Evolutionary conservation across 2,113 vertebrate genomes (phyloP), one percentile per base, ranked within the genome.

Genomic region (Semicossyphus pulcher): DNA sequence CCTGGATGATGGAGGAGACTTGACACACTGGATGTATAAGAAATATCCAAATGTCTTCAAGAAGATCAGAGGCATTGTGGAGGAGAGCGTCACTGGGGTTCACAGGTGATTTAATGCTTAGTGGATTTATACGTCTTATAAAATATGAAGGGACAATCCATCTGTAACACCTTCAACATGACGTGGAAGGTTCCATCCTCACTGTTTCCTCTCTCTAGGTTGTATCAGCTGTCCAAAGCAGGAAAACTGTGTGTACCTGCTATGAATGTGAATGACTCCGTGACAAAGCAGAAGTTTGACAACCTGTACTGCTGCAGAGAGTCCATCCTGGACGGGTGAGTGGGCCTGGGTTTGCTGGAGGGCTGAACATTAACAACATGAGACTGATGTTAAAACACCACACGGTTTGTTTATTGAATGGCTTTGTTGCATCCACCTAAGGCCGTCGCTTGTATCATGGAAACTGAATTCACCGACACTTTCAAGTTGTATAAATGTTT

Each of bases 1-100:
- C 85, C 94, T 99, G 84, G 98, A 99, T 72, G 98, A 99, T n/a
- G 97, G 98, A 20, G 98, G 97, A 61, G 97, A 99, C 89, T 91
- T 99, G 94, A 99, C 98, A 80, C 98, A 99, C 60, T 99, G 97
- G 98, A 96, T 99, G 87, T 99, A 99, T 91, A 99, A 98, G 92
- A 99, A 99, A 87, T 98, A 99, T 70, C 97, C 97, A 67, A 97
- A 93, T 10, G 93, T 98, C 28, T 99, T 99, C 92, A 99, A 98
- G 93, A 97, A 98, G 93, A 96, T 98, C 91, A 94, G 96, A 76
- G 98, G 97, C 64, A 98, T 99, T n/a, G 97, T 99, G 72, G 97
- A 99, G 92, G 98, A 99, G 93, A 99, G 98, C 2, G 98, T 99
- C 82, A 99, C 98, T 0, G 97, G 97, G 0, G 98, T 99, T 87